Conservation (phyloP, 2,797 vertebrate genomes). For the Silurus aristotelis region DNA sequence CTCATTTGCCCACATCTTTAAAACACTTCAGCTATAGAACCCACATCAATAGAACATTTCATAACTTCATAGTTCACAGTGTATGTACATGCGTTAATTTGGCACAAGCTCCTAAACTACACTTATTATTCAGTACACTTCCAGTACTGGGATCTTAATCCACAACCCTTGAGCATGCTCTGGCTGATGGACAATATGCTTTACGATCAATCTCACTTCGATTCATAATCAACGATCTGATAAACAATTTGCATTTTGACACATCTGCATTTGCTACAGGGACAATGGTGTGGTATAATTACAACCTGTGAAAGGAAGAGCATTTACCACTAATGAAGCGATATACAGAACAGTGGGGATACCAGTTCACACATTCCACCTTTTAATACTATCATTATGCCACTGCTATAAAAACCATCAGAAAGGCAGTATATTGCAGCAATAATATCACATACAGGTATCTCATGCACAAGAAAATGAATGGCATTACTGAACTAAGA, state of each 20-base stretch:
- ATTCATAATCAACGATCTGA: neutral
- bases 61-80: neutral
- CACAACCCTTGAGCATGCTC: neutral
- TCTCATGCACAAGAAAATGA: no score
- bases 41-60: neutral
- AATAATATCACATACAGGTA: no score
- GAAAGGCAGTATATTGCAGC: no score
- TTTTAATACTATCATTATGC: no score
- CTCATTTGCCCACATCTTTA: no score
- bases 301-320: neutral
- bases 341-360: neutral
- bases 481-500: no score
- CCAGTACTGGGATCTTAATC: neutral
- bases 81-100: neutral
- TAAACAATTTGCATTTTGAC: neutral
- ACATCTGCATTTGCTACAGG: neutral
- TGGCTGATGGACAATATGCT: neutral
- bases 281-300: neutral
- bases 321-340: neutral
- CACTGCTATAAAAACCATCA: no score
- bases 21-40: no score
- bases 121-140: neutral
- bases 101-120: neutral
- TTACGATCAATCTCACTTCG: neutral
- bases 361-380: no score